Percentiles rank a stretch among this genome's conserved stretches.
phyloP scores from a whole-genome alignment of 2,797 vertebrate genomes.

The Pseudotriccus pelzelni region DNA sequence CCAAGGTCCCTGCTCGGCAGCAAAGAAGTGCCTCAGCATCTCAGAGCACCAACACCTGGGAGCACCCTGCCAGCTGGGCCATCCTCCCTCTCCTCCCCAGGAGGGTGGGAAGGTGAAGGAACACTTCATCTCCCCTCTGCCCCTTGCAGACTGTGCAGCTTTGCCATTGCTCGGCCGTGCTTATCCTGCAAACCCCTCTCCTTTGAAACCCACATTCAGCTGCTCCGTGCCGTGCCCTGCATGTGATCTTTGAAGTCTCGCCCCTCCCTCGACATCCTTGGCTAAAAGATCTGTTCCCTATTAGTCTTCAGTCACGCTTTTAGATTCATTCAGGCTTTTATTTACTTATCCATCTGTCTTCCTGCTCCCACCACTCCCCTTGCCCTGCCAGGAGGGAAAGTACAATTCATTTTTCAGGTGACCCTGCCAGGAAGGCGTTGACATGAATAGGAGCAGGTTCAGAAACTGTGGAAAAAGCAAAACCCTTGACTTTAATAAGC shows the following conservation, averaged over 20 bases:
- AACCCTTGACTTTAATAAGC: not conserved
- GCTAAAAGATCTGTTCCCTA: not conserved
- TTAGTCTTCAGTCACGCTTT: slow-evolving; percentile 31
- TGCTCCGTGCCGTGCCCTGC: not conserved
- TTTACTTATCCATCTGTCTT: slow-evolving; percentile 53
- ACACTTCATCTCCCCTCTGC: not conserved
- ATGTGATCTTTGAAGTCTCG: not conserved
- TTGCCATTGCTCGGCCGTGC: not conserved
- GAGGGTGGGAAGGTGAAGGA: not conserved
- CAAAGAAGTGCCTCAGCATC: not conserved
- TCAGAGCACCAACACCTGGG: not conserved
- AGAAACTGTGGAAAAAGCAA: slow-evolving; percentile 10
- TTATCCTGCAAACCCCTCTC: not conserved
- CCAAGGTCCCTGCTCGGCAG: not conserved
- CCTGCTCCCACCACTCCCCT: slow-evolving; percentile 12
- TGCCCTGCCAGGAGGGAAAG: slow-evolving; percentile 44
- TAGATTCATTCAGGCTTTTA: slow-evolving; percentile 50
- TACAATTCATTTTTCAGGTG: slow-evolving; percentile 65
- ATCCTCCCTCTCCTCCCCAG: not conserved
- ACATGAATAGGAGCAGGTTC: not conserved
- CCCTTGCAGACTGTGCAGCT: not conserved
- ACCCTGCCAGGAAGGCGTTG: slow-evolving; percentile 44
- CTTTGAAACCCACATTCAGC: not conserved
- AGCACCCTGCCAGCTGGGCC: not conserved
- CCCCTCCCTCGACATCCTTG: not conserved